Evolutionary conservation across 2,113 vertebrate genomes (phyloP).

Genomic region (Podilymbus podiceps): DNA sequence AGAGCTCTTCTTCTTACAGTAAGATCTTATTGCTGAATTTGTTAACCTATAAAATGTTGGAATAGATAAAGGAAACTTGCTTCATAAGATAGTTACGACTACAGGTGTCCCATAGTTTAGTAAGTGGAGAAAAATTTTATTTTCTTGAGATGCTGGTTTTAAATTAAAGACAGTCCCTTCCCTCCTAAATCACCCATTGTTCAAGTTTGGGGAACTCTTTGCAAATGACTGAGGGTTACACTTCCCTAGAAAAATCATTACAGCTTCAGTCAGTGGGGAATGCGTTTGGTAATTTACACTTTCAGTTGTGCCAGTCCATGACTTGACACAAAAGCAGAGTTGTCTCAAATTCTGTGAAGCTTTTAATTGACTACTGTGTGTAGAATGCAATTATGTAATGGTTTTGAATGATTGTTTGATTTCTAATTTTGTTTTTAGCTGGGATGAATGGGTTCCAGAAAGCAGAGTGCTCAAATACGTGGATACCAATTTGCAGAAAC

Average conservation of each 20-base stretch:
- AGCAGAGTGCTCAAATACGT: conserved; percentile 99
- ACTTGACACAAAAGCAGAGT: background rate
- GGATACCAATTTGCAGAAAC: conserved; percentile 98
- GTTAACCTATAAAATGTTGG: conserved; percentile 38
- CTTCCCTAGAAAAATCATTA: background rate
- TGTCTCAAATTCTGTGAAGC: background rate
- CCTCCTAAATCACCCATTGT: background rate
- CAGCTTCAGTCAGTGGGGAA: background rate
- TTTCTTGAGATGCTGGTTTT: background rate
- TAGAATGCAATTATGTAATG: background rate
- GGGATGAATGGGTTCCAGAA: conserved; percentile 99
- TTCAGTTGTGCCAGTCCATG: background rate
- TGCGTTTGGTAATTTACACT: background rate
- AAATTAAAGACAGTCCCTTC: background rate
- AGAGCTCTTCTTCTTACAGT: conserved; percentile 55
- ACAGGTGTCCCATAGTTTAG: background rate
- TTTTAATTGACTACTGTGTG: background rate
- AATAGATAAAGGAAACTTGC: background rate
- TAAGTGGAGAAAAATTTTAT: background rate
- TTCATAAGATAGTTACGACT: background rate
- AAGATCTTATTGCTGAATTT: conserved; percentile 54
- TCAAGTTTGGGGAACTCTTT: background rate
- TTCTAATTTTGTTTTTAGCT: conserved; percentile 74
- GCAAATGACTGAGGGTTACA: background rate
- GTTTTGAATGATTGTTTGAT: background rate